Evolutionary conservation across 2,113 vertebrate species (phyloP), one percentile per base, ranked within the genome.

Genomic region (Pipra filicauda): DNA sequence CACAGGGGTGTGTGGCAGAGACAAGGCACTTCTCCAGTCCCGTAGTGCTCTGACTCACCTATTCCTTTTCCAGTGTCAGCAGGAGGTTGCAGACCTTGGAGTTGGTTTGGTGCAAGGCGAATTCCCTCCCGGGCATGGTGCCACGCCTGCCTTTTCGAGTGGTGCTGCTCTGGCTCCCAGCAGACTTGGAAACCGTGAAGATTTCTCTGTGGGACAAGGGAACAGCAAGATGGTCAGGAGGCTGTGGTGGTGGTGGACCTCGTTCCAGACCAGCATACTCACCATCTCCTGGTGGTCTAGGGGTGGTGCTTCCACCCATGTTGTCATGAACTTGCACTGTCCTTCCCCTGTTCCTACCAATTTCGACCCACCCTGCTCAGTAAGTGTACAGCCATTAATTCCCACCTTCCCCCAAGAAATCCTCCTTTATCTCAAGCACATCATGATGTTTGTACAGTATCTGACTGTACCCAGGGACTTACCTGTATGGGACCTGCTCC

Each of bases 81-180:
- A 98, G 61, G 76, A 92, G 67, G 35, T 43, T 97, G 93, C 98
- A 98, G 95, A 97, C 81, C 62, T 85, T 81, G 13, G 98, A 97
- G 79, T 98, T 98, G 76, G 89, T 85, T 20, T 2, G 43, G 59
- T 98, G 95, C 86, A 98, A 87, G 46, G 96, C 91, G 11, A 97
- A 44, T 33, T 97, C 95, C 75, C 35, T 69, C 4, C 88, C 97
- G 0, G 96, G 81, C 51, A 94, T 0, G 1, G 43, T 64, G 52
- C 85, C 84, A 4, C 14, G 57, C 48, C 95, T 93, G 79, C 95
- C 85, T 62, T 92, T 98, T 41, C 72, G 88, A 30, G 73, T 0
- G 1, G 58, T 81, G 54, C 61, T 92, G 74, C 62, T 82, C 70
- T 72, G 66, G 41, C 73, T 95, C 39, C 88, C 73, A 1, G 83